Base-by-base conservation (phyloP, 2,113 vertebrate species). In the Mugil cephalus region DNA sequence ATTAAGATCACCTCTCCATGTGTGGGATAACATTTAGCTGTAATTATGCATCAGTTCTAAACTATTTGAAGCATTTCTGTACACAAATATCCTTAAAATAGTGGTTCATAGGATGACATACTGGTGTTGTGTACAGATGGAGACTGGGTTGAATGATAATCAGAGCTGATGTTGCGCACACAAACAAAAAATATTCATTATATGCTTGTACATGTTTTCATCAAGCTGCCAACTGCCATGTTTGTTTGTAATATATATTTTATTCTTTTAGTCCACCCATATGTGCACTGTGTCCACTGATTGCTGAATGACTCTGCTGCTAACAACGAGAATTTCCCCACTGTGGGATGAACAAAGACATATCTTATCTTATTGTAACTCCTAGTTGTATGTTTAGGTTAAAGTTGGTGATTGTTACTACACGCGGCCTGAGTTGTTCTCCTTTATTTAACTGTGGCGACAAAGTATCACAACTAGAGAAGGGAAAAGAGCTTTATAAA, bases 101-200 rank as follows among this genome's bases (percentile, higher is more conserved):
- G 5, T 30, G 24, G 24, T 30, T 3, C 24, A 30, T 30, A 30
- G 2, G 24, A 5, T 30, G 5, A 21, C 12, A 69, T 39, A 62
- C 15, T 7, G n/a, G n/a, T n/a, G n/a, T n/a, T n/a, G n/a, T n/a
- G 11, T 50, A 6, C 17, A 50, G 19, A 50, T 18, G 19, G 47
- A n/a, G n/a, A n/a, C 47, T 50, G 47, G 21, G 36, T 8, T 24
- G 55, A 77, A 69, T 61, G 17, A 30, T 56, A 17, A 59, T 78
- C 43, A 43, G 52, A 59, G 45, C 17, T 7, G 8, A 55, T 34
- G 48, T 7, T 56, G 21, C 50, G 47, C 55, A 34, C 34, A 45
- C 43, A 64, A 52, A 24, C 55, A 43, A 56, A 48, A 24, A 18
- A 52, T 56, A 48, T 50, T 64, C 36, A 52, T 56, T 65, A 43